Evolutionary conservation across 2,797 vertebrate genomes (phyloP).

Genomic region (Muscicapa comitata): DNA sequence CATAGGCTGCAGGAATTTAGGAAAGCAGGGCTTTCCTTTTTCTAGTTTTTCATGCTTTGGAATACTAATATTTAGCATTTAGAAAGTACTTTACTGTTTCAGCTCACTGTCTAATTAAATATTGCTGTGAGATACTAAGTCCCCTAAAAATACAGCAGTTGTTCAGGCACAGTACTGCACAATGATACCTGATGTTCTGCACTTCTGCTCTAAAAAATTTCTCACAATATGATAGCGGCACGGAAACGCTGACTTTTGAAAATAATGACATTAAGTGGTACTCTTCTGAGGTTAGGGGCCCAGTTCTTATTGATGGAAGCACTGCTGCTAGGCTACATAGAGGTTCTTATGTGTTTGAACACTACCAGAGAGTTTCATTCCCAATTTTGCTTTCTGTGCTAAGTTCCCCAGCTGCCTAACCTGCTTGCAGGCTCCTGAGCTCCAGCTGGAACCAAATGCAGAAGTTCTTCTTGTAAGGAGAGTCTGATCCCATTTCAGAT

Average conservation of each 20-base stretch:
- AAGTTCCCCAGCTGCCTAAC: background rate
- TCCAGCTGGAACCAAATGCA: background rate
- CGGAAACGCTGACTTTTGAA: background rate
- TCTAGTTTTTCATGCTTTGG: background rate
- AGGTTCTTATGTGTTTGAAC: background rate
- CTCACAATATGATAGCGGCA: background rate
- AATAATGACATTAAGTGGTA: background rate
- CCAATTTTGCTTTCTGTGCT: background rate
- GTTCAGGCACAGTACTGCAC: background rate
- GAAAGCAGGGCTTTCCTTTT: slow-evolving; percentile 11
- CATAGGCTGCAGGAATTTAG: slow-evolving; percentile 5
- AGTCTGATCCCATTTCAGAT: background rate
- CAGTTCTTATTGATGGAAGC: background rate
- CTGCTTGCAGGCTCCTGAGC: background rate
- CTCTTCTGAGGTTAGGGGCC: background rate
- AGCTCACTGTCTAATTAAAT: slow-evolving; percentile 20
- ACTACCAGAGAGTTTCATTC: background rate
- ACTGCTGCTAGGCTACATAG: background rate
- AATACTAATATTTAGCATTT: background rate
- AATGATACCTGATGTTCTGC: background rate
- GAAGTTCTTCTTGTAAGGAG: background rate
- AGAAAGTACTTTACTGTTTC: slow-evolving; percentile 16
- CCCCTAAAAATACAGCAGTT: background rate
- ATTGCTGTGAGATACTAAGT: background rate
- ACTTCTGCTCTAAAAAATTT: slow-evolving; percentile 32